Conservation (phyloP, 2,888 invertebrate genomes). For the Nomada fucata region DNA sequence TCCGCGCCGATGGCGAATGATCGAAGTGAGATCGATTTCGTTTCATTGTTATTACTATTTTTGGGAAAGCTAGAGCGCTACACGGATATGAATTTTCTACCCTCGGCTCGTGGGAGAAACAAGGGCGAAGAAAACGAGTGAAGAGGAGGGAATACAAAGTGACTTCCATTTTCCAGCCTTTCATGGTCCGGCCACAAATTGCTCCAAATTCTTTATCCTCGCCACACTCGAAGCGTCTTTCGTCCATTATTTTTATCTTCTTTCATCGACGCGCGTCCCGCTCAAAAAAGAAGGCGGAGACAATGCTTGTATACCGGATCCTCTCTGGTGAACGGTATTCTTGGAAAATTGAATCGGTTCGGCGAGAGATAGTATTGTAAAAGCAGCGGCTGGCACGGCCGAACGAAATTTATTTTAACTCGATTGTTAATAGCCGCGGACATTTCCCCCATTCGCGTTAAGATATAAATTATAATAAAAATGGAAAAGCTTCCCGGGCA, state of each 20-base stretch:
- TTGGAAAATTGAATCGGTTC: background rate
- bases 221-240: slow-evolving; percentile 20
- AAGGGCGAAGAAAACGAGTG: slow-evolving; percentile 3
- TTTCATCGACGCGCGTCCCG: slow-evolving; percentile 23
- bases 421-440: too few relatives aligned
- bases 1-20: background rate
- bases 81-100: background rate
- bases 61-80: too few relatives aligned
- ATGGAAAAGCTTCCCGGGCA: too few relatives aligned
- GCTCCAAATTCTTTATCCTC: slow-evolving; percentile 52
- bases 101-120: slow-evolving; percentile 4
- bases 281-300: background rate
- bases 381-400: too few relatives aligned
- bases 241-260: slow-evolving; percentile 31
- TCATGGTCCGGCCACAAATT: slow-evolving; percentile 28
- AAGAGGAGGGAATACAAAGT: slow-evolving; percentile 26
- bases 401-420: too few relatives aligned
- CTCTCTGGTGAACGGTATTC: background rate
- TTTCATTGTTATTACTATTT: background rate
- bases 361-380: background rate
- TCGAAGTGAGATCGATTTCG: background rate
- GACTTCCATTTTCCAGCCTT: slow-evolving; percentile 37
- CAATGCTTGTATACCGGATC: slow-evolving; percentile 11
- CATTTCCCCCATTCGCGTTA: too few relatives aligned
- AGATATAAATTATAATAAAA: too few relatives aligned